Evolutionary conservation across 1,140 invertebrate genomes (phyloP).

Genomic region (Idris sp.): DNA sequence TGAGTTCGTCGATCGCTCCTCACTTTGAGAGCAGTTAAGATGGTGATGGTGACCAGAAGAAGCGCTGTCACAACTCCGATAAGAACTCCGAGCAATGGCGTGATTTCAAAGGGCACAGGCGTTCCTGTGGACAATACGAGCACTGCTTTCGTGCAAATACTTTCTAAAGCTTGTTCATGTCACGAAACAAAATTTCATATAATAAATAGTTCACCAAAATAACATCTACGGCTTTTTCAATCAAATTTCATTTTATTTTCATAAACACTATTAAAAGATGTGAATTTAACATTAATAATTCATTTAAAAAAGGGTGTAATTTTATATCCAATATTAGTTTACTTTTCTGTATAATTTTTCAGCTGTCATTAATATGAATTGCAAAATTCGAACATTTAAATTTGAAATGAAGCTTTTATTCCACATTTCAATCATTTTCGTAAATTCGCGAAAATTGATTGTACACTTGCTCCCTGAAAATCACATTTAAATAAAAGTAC

Average conservation of each 20-base stretch:
- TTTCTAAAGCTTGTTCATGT: slow-evolving; percentile 39
- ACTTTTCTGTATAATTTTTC: no score
- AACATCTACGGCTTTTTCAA: no score
- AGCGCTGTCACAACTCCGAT: slow-evolving; percentile 85
- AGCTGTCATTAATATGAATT: slow-evolving; percentile 2
- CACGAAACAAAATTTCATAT: no score
- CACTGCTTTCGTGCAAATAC: slow-evolving; percentile 72
- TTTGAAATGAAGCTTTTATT: not conserved
- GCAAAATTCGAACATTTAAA: not conserved
- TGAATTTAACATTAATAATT: no score
- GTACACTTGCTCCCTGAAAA: slow-evolving; percentile 4
- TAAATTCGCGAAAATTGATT: slow-evolving; percentile 12
- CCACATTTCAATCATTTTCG: slow-evolving; percentile 7
- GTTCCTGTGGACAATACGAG: slow-evolving; percentile 79
- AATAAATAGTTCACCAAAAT: not conserved
- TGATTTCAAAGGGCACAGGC: slow-evolving; percentile 83
- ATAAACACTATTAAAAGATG: no score
- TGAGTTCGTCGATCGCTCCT: slow-evolving; percentile 79
- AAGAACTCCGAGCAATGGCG: slow-evolving; percentile 85
- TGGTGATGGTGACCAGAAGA: slow-evolving; percentile 83
- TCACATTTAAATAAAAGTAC: slow-evolving; percentile 10
- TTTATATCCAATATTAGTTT: no score
- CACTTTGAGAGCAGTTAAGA: slow-evolving; percentile 84
- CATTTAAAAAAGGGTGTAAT: no score
- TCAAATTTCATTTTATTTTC: no score